Base-by-base conservation (phyloP, 2,113 vertebrate genomes). In the Nanorana parkeri region DNA sequence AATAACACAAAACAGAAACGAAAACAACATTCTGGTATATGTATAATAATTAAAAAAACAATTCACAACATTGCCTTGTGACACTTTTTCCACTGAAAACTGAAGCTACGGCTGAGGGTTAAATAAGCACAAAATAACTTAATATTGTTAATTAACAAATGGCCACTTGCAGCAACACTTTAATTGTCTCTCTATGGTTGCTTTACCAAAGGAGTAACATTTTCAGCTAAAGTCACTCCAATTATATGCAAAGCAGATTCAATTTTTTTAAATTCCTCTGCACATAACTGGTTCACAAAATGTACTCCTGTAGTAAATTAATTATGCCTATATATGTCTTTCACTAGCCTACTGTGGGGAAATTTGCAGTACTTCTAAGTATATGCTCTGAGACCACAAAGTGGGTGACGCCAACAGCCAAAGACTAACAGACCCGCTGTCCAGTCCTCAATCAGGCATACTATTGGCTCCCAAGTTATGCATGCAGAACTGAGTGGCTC, bases 391-490 rank as follows among this genome's bases (percentile, higher is more conserved):
- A 29, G 71, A 26, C 54, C 15, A 28, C 47, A 47, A 47, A 47
- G 8, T 47, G 41, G 8, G 41, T 54, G 68, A 51, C n/a, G 36
- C 55, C 29, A 73, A 56, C 69, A 75, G 29, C 60, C 58, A 75
- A 52, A 75, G 72, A 75, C 72, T 75, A 75, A 75, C 72, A 75
- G 72, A 75, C 72, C 72, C 23, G 72, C 72, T 75, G 72, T 75
- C 29, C n/a, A 60, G 28, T 58, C 29, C n/a, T 32, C 13, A 60
- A 20, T 60, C 20, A 15, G 23, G 21, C 21, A 32, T 7, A 56
- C 29, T 41, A 32, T 61, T 36, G 72, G 54, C 47, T 72, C 69
- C 47, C 47, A 52, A 10, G 23, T 54, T 15, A 17, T 24, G 16
- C 26, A 61, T 23, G 1, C 2, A 36, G 54, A 36, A 54, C 51